Conservation (phyloP, 2,113 vertebrate genomes). For the Dipodomys merriami region DNA sequence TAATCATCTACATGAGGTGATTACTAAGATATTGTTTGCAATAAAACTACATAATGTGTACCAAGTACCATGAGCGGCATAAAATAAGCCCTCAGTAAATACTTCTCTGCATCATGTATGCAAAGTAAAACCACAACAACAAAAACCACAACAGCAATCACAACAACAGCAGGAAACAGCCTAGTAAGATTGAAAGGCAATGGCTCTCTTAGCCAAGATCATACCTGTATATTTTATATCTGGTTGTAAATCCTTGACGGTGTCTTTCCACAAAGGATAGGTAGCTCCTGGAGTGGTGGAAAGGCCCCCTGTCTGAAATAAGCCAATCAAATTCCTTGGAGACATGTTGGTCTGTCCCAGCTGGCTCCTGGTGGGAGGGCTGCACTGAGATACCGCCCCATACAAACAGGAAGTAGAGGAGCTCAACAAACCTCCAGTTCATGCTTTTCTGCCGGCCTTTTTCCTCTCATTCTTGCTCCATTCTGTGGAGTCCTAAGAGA, state of each 20-base stretch:
- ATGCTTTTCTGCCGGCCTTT: constrained; percentile 99
- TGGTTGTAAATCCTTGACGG: constrained; percentile 99
- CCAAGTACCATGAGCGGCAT: too few species aligned
- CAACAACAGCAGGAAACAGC: background rate
- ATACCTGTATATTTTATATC: constrained; percentile 99
- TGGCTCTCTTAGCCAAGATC: background rate
- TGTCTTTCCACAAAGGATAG: constrained; percentile 99
- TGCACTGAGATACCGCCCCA: constrained; percentile 99
- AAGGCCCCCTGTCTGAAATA: constrained; percentile 99
- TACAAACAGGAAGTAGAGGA: constrained; percentile 99
- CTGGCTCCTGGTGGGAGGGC: constrained; percentile 97
- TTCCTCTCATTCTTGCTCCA: constrained; percentile 99
- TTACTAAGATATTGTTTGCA: background rate
- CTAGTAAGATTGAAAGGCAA: background rate
- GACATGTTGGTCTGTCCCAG: constrained; percentile 98
- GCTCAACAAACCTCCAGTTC: constrained; percentile 99
- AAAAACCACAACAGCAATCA: too few species aligned
- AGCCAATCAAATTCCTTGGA: constrained; percentile 99
- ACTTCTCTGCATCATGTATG: background rate
- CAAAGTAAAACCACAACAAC: background rate
- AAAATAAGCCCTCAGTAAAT: background rate
- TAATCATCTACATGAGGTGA: background rate
- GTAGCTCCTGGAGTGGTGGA: constrained; percentile 99
- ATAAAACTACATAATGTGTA: background rate
- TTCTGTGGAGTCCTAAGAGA: constrained; percentile 97